Evolutionary conservation across 2,113 vertebrate species (phyloP).

Genomic region (Hippocampus mohnikei): DNA sequence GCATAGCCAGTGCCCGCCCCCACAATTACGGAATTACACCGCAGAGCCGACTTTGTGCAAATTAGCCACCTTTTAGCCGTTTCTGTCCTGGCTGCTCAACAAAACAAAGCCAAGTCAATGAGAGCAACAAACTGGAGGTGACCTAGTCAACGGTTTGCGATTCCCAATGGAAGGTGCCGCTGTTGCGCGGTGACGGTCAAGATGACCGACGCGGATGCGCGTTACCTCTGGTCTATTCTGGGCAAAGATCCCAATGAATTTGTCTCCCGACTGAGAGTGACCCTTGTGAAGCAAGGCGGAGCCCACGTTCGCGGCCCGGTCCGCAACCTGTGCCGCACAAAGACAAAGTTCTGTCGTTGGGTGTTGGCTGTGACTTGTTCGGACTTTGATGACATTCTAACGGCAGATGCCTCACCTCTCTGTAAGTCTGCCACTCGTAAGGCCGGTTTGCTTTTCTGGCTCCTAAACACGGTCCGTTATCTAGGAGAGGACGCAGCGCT

Average conservation of each 20-base stretch:
- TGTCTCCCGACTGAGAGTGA: conserved; percentile 75
- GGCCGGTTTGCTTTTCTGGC: conserved; percentile 88
- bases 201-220: too few relatives aligned
- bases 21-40: too few relatives aligned
- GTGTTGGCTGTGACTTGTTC: too few relatives aligned
- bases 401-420: conserved; percentile 73
- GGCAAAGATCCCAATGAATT: conserved; percentile 86
- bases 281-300: conserved; percentile 87
- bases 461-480: conserved; percentile 89
- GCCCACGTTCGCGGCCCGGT: conserved; percentile 79
- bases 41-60: too few relatives aligned
- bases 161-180: not conserved
- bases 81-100: not conserved
- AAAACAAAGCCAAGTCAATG: not conserved
- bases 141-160: not conserved
- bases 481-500: conserved; percentile 62
- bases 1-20: too few relatives aligned
- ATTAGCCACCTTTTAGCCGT: not conserved
- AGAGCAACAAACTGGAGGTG: not conserved
- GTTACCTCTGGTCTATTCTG: conserved; percentile 96
- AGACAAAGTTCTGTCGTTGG: not conserved
- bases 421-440: conserved; percentile 92
- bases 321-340: conserved; percentile 70
- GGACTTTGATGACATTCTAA: not conserved
- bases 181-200: too few relatives aligned